Percentiles rank a stretch among this genome's conserved stretches.
Conservation (phyloP, 1,140 invertebrate species). For the Drosophila rufa region DNA sequence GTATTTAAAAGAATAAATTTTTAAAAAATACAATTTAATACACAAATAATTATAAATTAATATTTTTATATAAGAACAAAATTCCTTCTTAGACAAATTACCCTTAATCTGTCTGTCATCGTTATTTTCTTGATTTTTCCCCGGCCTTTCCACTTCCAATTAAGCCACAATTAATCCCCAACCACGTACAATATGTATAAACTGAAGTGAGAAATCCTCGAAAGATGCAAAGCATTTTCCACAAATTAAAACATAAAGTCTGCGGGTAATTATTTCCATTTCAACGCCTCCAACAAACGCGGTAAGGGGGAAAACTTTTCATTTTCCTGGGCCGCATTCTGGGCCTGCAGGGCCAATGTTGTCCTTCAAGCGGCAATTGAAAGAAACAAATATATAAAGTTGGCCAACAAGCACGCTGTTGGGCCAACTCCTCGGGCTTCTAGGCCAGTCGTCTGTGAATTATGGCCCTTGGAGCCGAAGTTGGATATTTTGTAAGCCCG, state of each 20-base stretch:
- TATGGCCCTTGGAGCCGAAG: constrained; percentile 52
- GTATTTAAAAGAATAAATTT: not conserved
- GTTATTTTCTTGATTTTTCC: not conserved
- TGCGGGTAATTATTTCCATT: constrained; percentile 78
- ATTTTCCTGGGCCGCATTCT: constrained; percentile 45
- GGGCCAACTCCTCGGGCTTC: constrained; percentile 61
- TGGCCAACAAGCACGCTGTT: constrained; percentile 45
- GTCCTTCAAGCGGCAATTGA: constrained; percentile 75
- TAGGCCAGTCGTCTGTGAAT: constrained; percentile 77
- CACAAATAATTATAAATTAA: not conserved
- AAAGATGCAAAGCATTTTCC: constrained; percentile 17
- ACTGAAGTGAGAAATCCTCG: constrained; percentile 13
- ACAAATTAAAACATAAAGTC: constrained; percentile 61
- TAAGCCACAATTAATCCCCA: constrained; percentile 24
- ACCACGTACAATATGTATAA: not conserved
- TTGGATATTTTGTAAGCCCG: constrained; percentile 58
- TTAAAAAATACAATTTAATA: not conserved
- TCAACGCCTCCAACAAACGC: constrained; percentile 53
- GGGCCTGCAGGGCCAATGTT: constrained; percentile 30
- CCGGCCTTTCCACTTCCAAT: constrained; percentile 1
- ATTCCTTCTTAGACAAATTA: not conserved
- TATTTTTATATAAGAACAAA: not conserved
- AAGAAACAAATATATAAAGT: constrained; percentile 49
- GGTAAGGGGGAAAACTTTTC: constrained; percentile 48
- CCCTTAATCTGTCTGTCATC: not conserved